Evolutionary conservation across 2,113 vertebrate genomes (phyloP), one percentile per base, ranked within the genome.

Genomic region (Nesoenas mayeri): DNA sequence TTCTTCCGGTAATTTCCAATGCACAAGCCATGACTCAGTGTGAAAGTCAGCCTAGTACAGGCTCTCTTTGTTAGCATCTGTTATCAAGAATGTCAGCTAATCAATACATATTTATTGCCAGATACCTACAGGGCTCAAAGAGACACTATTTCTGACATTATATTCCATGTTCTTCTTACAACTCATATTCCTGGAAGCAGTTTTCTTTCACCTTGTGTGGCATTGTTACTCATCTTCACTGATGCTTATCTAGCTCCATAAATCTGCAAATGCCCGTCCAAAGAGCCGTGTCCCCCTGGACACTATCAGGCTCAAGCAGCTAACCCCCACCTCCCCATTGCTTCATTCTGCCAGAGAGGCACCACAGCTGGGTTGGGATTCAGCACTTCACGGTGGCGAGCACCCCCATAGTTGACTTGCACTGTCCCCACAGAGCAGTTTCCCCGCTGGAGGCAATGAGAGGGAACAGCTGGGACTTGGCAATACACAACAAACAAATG

Each of bases 51-150:
- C 31, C 50, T 62, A 57, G 66, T 61, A 88, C 64, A 79, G 75
- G 44, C 50, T 80, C 38, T 58, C 61, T 75, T 95, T 94, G 92
- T 84, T 71, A 92, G 60, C 56, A 84, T 93, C 80, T 92, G 91
- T 93, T 96, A 84, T 85, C 92, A 74, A 91, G 73, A 92, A 57
- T 77, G 88, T 94, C 92, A 95, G 50, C 54, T 95, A 96, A 96
- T 96, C 96, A 58, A 97, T 96, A 96, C 7, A 51, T 81, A 75
- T 91, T 86, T 94, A 89, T 88, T 88, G 92, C 93, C 96, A 95
- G 70, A 88, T 94, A 90, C 83, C 95, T 81, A 84, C 79, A 91
- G 96, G 96, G 93, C 88, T 97, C 57, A 44, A 93, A 95, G 36
- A 96, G 66, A 94, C 83, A 81, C 48, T 67, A 72, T 94, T 93